Conservation (phyloP, 2,888 invertebrate species). For the Gortyna flavago region DNA sequence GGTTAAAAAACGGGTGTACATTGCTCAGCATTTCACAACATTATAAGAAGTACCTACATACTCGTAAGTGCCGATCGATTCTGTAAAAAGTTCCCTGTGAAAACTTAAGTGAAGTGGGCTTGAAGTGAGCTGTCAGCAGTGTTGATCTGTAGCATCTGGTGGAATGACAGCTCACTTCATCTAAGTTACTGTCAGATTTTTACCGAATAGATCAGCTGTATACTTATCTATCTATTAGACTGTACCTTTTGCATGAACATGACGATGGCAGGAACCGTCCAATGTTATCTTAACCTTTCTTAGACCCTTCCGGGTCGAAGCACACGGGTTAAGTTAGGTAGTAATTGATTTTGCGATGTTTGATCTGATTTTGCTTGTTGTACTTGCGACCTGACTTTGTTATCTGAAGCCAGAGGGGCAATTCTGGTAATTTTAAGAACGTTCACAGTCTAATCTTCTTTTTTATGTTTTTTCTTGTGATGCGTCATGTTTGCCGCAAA, state of each 20-base stretch:
- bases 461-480: too few species aligned
- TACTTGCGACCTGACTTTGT: background rate
- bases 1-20: background rate
- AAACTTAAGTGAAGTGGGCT: too few species aligned
- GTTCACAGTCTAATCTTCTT: too few species aligned
- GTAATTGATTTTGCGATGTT: slow-evolving; percentile 19
- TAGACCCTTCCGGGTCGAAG: slow-evolving; percentile 6
- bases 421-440: too few species aligned
- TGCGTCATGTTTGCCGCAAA: too few species aligned
- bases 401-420: background rate
- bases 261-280: background rate
- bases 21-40: background rate
- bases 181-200: background rate
- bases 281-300: background rate
- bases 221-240: background rate
- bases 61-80: too few species aligned
- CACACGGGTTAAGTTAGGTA: background rate
- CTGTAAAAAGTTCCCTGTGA: too few species aligned
- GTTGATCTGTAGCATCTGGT: too few species aligned
- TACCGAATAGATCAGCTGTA: background rate
- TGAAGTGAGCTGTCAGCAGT: too few species aligned
- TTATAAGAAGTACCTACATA: background rate
- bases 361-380: background rate
- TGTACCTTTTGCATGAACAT: slow-evolving; percentile 9
- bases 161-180: too few species aligned